Evolutionary conservation across 1,140 invertebrate genomes (phyloP), one percentile per base, ranked within the genome.

Genomic region (Proctacanthus coquilletti): DNA sequence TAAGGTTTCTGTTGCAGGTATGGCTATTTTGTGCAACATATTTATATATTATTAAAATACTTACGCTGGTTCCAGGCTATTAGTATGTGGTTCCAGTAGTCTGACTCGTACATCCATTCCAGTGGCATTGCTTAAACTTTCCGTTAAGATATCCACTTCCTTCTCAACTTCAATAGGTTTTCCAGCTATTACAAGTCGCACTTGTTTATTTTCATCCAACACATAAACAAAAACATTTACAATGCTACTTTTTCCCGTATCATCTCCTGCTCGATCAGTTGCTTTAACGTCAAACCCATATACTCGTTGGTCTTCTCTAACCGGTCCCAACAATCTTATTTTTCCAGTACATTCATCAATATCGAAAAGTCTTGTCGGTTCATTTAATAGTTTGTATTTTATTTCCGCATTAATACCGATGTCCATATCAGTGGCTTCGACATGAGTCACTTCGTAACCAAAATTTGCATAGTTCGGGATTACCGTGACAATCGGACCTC

Each of bases 261-360:
- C 74, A 23, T 75, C 75, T 0, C 84, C 84, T 31, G 64, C 51
- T 40, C 72, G 70, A 51, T 89, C 84, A 0, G 80, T 85, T 4
- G 84, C 84, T 60, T 84, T 84, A n/a, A 88, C 82, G 61, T 87
- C 83, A 49, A 87, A 86, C 3, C 80, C 80, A 49, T 80, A 86
- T 23, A 86, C 75, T 41, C 71, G 65, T 3, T 80, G 80, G 11
- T 73, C 74, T 35, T 82, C 76, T 21, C 70, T 61, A 41, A 80
- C 74, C 21, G 73, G 70, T 4, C 69, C 67, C 14, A 82, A 68
- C 0, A 78, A 71, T n/a, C 78, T 65, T 13, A 88, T 74, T 45
- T 77, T 71, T 5, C 83, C 84, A 15, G 68, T 75, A 0, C 74
- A 50, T 3, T 80, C 69, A 55, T 86, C 80, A 40, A 86, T 76